These are phyloP conservation scores for Proterorhinus semilunaris DNA, from an alignment of 2,113 vertebrate genomes.

Conservation along the genomic window DNA sequence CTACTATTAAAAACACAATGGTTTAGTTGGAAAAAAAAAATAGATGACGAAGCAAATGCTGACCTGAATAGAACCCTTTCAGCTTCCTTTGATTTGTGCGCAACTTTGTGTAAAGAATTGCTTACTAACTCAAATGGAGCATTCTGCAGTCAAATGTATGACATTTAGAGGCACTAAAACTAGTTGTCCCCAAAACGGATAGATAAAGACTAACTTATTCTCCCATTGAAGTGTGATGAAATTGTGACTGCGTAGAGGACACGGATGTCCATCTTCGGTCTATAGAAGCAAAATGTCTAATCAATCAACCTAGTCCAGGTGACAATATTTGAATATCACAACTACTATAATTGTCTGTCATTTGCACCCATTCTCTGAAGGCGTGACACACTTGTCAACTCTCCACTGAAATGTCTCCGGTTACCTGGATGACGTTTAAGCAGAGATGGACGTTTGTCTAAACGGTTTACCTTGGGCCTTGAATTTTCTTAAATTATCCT, in stretches of 20 bases:
- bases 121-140: neutral
- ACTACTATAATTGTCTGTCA: no score
- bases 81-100: neutral
- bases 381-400: neutral
- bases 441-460: neutral
- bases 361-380: no score
- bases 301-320: no score
- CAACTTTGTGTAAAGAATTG: neutral
- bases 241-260: no score
- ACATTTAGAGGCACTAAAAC: neutral
- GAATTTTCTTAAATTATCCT: no score
- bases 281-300: no score
- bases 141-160: neutral
- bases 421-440: neutral
- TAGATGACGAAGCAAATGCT: neutral
- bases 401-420: neutral
- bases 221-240: no score
- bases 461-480: no score
- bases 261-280: no score
- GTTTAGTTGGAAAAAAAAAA: neutral
- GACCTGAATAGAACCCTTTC: no score
- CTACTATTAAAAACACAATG: constrained; percentile 4
- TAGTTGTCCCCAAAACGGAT: neutral
- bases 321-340: no score
- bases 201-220: no score